A percentile compares a stretch with the other conserved stretches of the same genome.
These are phyloP conservation scores for Steinernema scapterisci DNA, from an alignment of 2,888 invertebrate species.

Conservation along the genomic window DNA sequence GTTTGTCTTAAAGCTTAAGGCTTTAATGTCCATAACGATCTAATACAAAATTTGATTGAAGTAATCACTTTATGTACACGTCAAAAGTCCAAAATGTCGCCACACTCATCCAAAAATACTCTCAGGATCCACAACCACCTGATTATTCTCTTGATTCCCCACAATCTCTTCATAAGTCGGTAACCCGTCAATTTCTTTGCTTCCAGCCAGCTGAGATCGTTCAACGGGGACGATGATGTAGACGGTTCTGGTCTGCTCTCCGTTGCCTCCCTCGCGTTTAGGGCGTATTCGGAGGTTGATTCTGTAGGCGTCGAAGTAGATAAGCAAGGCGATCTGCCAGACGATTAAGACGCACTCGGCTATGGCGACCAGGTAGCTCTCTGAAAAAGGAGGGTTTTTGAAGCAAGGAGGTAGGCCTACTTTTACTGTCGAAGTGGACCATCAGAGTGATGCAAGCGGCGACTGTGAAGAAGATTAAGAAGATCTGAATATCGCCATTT, in stretches of 20 bases:
- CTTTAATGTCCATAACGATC: too few relatives aligned
- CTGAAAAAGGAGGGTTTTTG: neutral
- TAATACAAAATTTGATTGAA: too few relatives aligned
- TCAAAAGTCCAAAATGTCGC: too few relatives aligned
- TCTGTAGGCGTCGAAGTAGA: neutral
- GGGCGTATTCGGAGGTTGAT: neutral
- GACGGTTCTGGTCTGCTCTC: neutral
- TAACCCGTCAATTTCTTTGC: neutral
- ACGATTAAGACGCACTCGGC: neutral
- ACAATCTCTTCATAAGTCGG: neutral
- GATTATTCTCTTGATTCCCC: neutral
- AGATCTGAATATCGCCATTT: neutral
- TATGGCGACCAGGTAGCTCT: neutral
- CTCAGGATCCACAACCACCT: too few relatives aligned
- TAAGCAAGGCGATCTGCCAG: neutral
- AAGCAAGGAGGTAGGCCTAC: neutral
- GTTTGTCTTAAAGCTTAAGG: too few relatives aligned
- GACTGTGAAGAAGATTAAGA: neutral
- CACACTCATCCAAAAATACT: too few relatives aligned
- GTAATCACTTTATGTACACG: too few relatives aligned
- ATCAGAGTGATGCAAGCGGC: neutral
- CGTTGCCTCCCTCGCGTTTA: neutral
- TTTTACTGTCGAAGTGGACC: neutral
- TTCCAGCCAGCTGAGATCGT: neutral
- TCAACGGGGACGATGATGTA: neutral